These are phyloP conservation scores for Mythimna albipuncta DNA, from an alignment of 2,888 invertebrate genomes.

Conservation along the genomic window DNA sequence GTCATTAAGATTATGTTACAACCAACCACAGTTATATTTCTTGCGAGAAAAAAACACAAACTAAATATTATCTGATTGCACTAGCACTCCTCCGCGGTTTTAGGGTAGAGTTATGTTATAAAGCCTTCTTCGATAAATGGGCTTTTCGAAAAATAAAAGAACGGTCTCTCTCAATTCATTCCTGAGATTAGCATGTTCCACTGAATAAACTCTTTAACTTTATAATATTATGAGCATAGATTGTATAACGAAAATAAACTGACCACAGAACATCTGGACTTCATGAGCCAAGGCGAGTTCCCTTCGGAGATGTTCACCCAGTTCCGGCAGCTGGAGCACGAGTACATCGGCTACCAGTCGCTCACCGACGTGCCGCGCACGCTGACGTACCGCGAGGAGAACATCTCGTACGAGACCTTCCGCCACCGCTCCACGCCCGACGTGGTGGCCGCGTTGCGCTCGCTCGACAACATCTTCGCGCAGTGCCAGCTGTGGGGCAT, in stretches of 20 bases:
- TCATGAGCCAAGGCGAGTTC: constrained; percentile 96
- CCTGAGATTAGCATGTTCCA: too few relatives aligned
- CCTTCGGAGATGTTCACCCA: constrained; percentile 94
- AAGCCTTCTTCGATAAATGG: too few relatives aligned
- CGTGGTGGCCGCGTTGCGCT: constrained; percentile 93
- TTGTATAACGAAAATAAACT: background rate
- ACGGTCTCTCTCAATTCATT: too few relatives aligned
- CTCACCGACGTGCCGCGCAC: constrained; percentile 98
- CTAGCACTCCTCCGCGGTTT: too few relatives aligned
- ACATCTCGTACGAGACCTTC: constrained; percentile 90
- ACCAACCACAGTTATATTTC: too few relatives aligned
- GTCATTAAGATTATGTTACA: too few relatives aligned
- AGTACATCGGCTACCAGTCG: constrained; percentile 98
- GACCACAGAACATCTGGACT: constrained; percentile 97
- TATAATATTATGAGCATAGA: background rate
- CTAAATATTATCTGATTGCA: too few relatives aligned
- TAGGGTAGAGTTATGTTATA: too few relatives aligned
- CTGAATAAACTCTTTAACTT: too few relatives aligned
- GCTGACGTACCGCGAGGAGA: constrained; percentile 93
- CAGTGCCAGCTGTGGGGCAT: constrained; percentile 96
- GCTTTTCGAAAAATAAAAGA: too few relatives aligned
- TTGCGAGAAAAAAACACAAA: too few relatives aligned
- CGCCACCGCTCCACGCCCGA: constrained; percentile 93
- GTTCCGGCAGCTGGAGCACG: constrained; percentile 97
- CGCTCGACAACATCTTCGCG: constrained; percentile 93